Percentiles rank a stretch among this genome's conserved stretches.
These are phyloP conservation scores for Sebastes schlegelii DNA, from an alignment of 2,113 vertebrate species.

Conservation along the genomic window DNA sequence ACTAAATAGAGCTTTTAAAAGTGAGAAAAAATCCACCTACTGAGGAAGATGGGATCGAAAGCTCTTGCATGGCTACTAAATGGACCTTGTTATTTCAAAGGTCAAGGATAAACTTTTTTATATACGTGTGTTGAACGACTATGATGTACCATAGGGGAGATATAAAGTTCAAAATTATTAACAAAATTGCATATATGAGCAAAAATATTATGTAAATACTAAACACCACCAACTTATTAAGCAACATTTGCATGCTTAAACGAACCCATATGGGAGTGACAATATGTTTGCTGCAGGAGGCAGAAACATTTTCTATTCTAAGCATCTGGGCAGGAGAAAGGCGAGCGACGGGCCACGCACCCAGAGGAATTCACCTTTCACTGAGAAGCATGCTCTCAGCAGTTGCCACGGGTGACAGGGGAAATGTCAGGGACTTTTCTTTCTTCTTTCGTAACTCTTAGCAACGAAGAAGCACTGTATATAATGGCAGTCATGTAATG, in stretches of 20 bases:
- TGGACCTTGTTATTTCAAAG: background rate
- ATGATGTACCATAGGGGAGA: background rate
- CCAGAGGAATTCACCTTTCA: conserved; percentile 82
- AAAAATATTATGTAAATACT: conserved; percentile 43
- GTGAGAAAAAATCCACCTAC: background rate
- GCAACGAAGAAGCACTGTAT: conserved; percentile 31
- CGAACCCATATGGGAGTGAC: conserved; percentile 41
- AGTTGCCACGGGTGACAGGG: conserved; percentile 79
- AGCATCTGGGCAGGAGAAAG: conserved; percentile 66
- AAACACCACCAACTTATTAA: conserved; percentile 42
- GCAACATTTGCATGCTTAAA: conserved; percentile 48
- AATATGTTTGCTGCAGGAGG: conserved; percentile 61
- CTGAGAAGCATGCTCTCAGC: conserved; percentile 62
- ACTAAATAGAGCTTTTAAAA: background rate
- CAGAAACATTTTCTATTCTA: conserved; percentile 69
- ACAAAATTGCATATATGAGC: background rate
- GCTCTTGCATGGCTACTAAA: background rate
- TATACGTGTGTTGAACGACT: background rate
- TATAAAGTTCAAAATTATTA: background rate
- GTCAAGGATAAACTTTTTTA: background rate
- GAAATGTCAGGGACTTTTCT: conserved; percentile 75
- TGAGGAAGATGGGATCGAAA: background rate
- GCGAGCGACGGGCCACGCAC: conserved; percentile 49
- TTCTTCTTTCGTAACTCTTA: conserved; percentile 52
- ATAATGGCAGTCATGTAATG: conserved; percentile 18